Conservation (phyloP, 1,140 invertebrate species). For the Drosophila nannoptera region DNA sequence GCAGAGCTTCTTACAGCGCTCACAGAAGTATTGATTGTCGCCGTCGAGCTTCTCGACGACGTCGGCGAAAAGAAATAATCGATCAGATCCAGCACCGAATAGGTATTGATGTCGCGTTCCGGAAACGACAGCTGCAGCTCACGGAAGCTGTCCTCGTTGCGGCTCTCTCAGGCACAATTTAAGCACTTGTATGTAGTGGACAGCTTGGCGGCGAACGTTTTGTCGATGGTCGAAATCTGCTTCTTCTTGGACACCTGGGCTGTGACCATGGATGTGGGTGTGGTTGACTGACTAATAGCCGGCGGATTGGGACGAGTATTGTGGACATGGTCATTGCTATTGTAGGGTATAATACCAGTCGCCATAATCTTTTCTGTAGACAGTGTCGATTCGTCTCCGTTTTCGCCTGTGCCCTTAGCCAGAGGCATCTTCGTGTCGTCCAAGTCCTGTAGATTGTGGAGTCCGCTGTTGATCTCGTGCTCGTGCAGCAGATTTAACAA, state of each 20-base stretch:
- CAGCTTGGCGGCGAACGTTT: constrained; percentile 86
- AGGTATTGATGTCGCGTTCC: constrained; percentile 79
- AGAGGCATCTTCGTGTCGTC: background rate
- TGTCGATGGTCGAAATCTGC: constrained; percentile 81
- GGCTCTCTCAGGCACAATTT: constrained; percentile 85
- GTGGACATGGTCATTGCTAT: constrained; percentile 50
- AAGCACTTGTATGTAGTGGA: constrained; percentile 86
- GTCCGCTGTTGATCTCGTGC: constrained; percentile 81
- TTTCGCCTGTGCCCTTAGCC: constrained; percentile 12
- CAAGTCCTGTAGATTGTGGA: constrained; percentile 6
- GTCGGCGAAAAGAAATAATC: constrained; percentile 87
- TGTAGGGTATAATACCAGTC: constrained; percentile 66
- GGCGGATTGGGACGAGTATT: constrained; percentile 1
- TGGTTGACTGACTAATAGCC: constrained; percentile 5
- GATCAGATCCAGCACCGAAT: constrained; percentile 85
- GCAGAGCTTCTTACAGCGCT: constrained; percentile 85
- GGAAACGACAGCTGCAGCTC: constrained; percentile 91
- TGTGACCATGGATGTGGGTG: constrained; percentile 13
- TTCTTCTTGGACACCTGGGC: constrained; percentile 47
- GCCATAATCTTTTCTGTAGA: constrained; percentile 41
- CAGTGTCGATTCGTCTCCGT: constrained; percentile 13
- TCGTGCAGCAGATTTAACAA: constrained; percentile 86
- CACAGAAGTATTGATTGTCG: constrained; percentile 90
- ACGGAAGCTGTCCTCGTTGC: constrained; percentile 87
- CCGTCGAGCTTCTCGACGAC: constrained; percentile 89